Evolutionary conservation across 2,797 vertebrate species (phyloP), one percentile per base, ranked within the genome.

Genomic region (Dendrocincla fuliginosa): DNA sequence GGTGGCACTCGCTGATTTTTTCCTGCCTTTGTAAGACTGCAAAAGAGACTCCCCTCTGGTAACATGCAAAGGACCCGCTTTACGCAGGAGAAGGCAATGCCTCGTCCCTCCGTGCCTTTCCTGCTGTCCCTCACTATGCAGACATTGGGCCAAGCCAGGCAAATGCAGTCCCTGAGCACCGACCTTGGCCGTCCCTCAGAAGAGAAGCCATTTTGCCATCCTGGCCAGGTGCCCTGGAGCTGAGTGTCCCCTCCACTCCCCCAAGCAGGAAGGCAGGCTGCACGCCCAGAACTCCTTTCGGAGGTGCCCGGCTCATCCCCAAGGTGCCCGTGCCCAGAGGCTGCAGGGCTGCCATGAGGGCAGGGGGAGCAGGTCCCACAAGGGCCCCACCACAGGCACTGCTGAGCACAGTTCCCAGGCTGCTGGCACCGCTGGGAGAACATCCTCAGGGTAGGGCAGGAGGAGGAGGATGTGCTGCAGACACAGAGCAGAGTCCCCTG

Each of bases 181-280:
- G 32, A 63, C 44, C 59, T 84, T 42, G 37, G 32, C 56, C 22
- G 22, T n/a, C 16, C n/a, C 37, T 2, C 1, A 44, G 61, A 23
- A 56, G 49, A 57, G 25, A 14, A 10, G 35, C 13, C 37, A 10
- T 46, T 50, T 23, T 65, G 42, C 52, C 25, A 8, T 33, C 4
- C 23, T 5, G 20, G 30, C 41, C 39, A 23, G 47, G 30, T 42
- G 47, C 64, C 69, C 60, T 59, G 39, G 68, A 18, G 52, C 80
- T 23, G 63, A 27, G 52, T 0, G 1, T 22, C 47, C 1, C 0
- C 49, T 49, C 5, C 1, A 39, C 50, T 47, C 13, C 44, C 23
- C 5, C 16, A 22, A 11, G 57, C 17, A 16, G 30, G 46, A 24
- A 56, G 56, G 80, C 22, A 52, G 68, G 59, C 47, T 32, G 28